A percentile compares a stretch with the other conserved stretches of the same genome.
Conservation (phyloP, 2,113 vertebrate species). For the Sterna hirundo region DNA sequence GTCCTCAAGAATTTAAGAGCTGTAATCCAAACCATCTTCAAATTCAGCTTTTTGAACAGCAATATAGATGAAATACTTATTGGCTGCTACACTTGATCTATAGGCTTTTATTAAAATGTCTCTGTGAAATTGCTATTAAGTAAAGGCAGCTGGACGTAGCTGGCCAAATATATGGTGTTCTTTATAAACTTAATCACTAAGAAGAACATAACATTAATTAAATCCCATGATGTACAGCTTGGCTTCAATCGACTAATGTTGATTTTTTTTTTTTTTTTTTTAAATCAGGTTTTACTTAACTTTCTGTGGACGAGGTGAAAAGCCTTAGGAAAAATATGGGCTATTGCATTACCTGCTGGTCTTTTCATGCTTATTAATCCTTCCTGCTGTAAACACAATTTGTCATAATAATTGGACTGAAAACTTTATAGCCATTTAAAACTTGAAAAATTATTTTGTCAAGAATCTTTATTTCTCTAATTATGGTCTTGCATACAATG, state of each 20-base stretch:
- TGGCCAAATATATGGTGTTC: neutral
- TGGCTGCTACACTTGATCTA: neutral
- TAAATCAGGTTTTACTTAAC: neutral
- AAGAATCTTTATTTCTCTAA: neutral
- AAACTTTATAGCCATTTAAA: neutral
- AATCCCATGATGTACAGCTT: neutral
- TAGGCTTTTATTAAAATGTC: conserved; percentile 6
- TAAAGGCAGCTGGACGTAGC: neutral
- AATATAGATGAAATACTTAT: neutral
- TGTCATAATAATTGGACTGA: neutral
- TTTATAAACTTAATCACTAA: neutral
- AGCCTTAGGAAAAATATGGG: neutral
- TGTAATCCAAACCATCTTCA: neutral
- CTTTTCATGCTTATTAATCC: neutral
- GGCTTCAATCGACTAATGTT: neutral
- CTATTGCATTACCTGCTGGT: neutral
- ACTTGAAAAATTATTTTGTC: neutral
- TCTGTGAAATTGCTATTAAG: neutral
- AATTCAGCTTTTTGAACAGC: neutral
- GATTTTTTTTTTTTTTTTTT: neutral
- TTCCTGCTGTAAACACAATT: neutral
- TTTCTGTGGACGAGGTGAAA: neutral
- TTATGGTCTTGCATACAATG: neutral
- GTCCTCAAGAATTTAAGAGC: neutral
- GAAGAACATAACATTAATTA: neutral